These are phyloP conservation scores for Pipa parva DNA, from an alignment of 2,113 vertebrate genomes.

Conservation along the genomic window DNA sequence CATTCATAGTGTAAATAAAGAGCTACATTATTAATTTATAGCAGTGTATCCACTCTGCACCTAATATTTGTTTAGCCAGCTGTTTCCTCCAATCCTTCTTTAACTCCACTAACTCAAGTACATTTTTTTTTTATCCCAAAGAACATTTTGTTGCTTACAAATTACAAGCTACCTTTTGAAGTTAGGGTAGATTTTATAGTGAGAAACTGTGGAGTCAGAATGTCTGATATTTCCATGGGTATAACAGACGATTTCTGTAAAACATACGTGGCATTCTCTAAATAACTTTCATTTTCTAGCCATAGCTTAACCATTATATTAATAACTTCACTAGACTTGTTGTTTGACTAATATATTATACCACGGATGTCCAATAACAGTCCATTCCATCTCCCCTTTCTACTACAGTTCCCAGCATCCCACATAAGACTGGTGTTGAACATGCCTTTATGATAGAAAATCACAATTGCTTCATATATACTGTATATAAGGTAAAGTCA, in stretches of 20 bases:
- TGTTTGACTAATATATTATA: too few species aligned
- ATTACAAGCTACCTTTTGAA: constrained; percentile 66
- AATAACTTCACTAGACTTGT: too few species aligned
- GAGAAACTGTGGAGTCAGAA: constrained; percentile 54
- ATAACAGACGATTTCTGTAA: constrained; percentile 53
- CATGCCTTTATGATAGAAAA: too few species aligned
- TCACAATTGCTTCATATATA: too few species aligned
- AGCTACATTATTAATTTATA: constrained; percentile 77
- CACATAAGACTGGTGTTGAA: too few species aligned
- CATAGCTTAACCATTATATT: neutral
- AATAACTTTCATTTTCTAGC: constrained; percentile 39
- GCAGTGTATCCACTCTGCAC: constrained; percentile 56
- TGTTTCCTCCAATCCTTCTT: constrained; percentile 72
- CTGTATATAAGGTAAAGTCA: too few species aligned
- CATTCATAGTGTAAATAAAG: constrained; percentile 74
- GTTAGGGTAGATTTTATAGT: constrained; percentile 47
- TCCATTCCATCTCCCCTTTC: too few species aligned
- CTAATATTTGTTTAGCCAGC: constrained; percentile 81
- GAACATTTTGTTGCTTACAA: constrained; percentile 63
- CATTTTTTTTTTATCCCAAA: constrained; percentile 50
- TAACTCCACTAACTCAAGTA: constrained; percentile 64
- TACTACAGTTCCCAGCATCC: too few species aligned
- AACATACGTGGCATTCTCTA: constrained; percentile 42
- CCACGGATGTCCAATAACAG: too few species aligned
- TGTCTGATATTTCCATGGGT: constrained; percentile 59